Evolutionary conservation across 2,888 invertebrate genomes (phyloP).

Genomic region (Ophion obscuratus): DNA sequence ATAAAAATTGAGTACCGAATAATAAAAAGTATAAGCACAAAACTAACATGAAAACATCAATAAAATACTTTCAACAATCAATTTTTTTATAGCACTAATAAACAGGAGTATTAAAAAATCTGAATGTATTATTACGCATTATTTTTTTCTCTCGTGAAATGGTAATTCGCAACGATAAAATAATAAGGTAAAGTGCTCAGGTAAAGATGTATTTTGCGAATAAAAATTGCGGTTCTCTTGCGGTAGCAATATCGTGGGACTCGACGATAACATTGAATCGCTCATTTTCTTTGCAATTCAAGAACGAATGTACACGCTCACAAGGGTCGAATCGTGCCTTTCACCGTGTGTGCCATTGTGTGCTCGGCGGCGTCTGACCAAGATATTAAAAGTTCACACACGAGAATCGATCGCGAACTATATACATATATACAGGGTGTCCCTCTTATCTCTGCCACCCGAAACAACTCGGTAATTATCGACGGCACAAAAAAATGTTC

Average conservation of each 20-base stretch:
- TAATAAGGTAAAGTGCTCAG: not conserved
- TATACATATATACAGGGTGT: not conserved
- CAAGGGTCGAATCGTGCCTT: slow-evolving; percentile 45
- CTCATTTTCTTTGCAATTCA: slow-evolving; percentile 36
- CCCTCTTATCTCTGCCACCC: too few relatives aligned
- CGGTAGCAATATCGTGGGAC: slow-evolving; percentile 29
- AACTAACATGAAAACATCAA: too few relatives aligned
- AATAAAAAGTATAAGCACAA: too few relatives aligned
- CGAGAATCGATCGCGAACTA: slow-evolving; percentile 15
- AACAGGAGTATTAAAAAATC: too few relatives aligned
- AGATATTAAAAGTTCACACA: slow-evolving; percentile 19
- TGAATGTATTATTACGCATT: too few relatives aligned
- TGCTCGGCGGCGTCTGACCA: not conserved
- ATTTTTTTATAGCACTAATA: too few relatives aligned
- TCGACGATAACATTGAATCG: slow-evolving; percentile 43
- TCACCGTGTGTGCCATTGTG: slow-evolving; percentile 44
- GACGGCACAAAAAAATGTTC: too few relatives aligned
- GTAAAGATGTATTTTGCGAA: slow-evolving; percentile 12
- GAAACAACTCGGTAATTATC: too few relatives aligned
- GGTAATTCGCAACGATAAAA: too few relatives aligned
- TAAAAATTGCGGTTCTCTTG: not conserved
- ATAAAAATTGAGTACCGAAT: too few relatives aligned
- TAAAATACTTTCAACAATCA: too few relatives aligned
- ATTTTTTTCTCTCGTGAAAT: too few relatives aligned
- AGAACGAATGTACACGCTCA: slow-evolving; percentile 28